Base-by-base conservation (phyloP, 2,888 invertebrate genomes). In the Thecocarcelia acutangulata region DNA sequence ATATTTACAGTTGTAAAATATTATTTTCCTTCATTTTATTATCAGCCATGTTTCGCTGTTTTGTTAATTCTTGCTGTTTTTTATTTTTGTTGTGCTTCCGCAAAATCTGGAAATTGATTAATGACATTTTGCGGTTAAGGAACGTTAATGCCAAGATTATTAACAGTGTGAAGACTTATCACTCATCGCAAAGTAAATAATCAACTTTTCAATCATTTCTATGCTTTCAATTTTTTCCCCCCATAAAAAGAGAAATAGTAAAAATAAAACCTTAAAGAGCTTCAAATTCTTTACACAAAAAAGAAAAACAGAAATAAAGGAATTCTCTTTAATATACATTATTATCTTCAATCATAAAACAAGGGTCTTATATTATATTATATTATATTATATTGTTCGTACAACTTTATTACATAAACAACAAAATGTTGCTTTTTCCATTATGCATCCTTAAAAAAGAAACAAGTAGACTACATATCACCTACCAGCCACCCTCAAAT, bases 61-160 rank as follows among this genome's bases (percentile, higher is more conserved):
- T 52, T 59, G 24, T 24, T 48, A 9, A 15, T 17, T 48, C 33
- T 61, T 13, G n/a, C 33, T 13, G 6, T 46, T 42, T 50, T 5
- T 40, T 72, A 19, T 54, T 54, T 63, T 52, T 48, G 8, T 42
- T n/a, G 44, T 33, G 11, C 46, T 64, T 46, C 46, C 13, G 24
- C 17, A 59, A 76, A 50, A 61, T 52, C 68, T 52, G 75, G 33
- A 44, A 76, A 68, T 76, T 76, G 68, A 76, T 76, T 68, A 76
- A 76, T 76, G 75, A 46, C 59, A 68, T 76, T 37, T 61, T 52
- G 44, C 59, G 66, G 42, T 52, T 68, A 59, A 42, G 50, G 48
- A 59, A 68, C 21, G 17, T 40, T 75, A 59, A 66, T 59, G 58
- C 66, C 33, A 28, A n/a, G 52, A 73, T 63, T 64, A 64, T 64